These are phyloP conservation scores for Ferdinandea cuprea DNA, from an alignment of 2,888 invertebrate genomes.

Conservation along the genomic window DNA sequence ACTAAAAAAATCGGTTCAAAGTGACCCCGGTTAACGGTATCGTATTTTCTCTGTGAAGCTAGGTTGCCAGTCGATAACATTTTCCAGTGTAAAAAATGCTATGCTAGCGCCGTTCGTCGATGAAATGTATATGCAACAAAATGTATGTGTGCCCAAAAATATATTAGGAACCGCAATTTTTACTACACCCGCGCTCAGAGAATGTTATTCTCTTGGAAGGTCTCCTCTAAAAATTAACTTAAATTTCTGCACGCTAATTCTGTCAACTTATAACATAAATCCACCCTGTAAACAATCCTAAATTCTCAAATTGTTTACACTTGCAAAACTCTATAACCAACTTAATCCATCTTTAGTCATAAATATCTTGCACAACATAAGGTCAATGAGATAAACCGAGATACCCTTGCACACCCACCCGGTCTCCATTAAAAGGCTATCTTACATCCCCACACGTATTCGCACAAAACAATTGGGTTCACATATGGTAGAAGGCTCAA, in stretches of 20 bases:
- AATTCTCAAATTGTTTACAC: constrained; percentile 23
- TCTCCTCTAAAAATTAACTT: neutral
- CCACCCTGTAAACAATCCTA: neutral
- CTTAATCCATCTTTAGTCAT: constrained; percentile 26
- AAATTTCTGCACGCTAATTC: neutral
- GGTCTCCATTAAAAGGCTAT: neutral
- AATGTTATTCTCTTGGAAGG: no score
- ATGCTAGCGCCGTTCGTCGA: no score
- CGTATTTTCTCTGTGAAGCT: no score
- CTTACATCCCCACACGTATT: constrained; percentile 2
- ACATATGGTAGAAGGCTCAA: constrained; percentile 1
- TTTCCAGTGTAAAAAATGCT: no score
- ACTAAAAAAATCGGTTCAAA: no score
- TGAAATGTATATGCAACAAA: no score
- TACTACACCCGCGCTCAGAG: no score
- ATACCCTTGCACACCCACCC: constrained; percentile 4
- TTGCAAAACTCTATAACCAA: constrained; percentile 28
- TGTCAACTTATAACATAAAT: neutral
- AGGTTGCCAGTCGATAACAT: no score
- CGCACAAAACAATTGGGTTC: constrained; percentile 27
- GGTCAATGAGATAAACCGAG: constrained; percentile 40
- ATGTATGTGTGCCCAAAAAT: no score
- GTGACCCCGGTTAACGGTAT: no score
- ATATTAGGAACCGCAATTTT: no score
- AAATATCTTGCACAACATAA: constrained; percentile 16